Conservation (phyloP, 2,888 invertebrate genomes). For the Drosophila falleni region DNA sequence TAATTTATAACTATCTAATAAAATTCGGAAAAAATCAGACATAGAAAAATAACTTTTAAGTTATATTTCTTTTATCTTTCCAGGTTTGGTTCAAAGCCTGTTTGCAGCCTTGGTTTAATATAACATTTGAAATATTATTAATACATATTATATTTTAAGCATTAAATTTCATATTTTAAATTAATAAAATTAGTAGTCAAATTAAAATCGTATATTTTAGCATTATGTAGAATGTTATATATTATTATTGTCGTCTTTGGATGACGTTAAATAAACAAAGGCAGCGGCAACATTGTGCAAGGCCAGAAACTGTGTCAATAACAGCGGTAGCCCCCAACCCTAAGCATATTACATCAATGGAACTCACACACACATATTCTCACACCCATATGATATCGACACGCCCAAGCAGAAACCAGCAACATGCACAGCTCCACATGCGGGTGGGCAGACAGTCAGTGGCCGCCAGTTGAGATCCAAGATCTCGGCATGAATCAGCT, state of each 20-base stretch:
- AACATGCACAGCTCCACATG: slow-evolving; percentile 21
- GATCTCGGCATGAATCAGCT: slow-evolving; percentile 70
- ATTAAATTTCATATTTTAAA: no score
- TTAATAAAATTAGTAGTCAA: no score
- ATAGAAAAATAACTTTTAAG: no score
- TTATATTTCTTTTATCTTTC: no score
- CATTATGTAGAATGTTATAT: background rate
- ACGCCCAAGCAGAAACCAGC: slow-evolving; percentile 36
- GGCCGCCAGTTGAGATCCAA: slow-evolving; percentile 32
- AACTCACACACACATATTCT: slow-evolving; percentile 24
- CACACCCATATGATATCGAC: slow-evolving; percentile 21
- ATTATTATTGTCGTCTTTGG: background rate
- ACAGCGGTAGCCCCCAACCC: slow-evolving; percentile 46
- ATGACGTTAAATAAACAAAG: slow-evolving; percentile 5
- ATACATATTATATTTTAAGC: no score
- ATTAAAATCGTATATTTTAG: background rate
- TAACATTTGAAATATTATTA: no score
- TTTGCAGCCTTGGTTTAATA: no score
- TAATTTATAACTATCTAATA: no score
- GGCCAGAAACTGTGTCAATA: slow-evolving; percentile 78
- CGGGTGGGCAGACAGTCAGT: slow-evolving; percentile 58
- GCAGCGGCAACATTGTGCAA: slow-evolving; percentile 40
- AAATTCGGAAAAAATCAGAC: no score
- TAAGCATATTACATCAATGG: slow-evolving; percentile 62
- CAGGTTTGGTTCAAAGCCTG: no score